These are phyloP conservation scores for Leptinotarsa undecemlineata DNA, from an alignment of 1,140 invertebrate species.

Conservation along the genomic window DNA sequence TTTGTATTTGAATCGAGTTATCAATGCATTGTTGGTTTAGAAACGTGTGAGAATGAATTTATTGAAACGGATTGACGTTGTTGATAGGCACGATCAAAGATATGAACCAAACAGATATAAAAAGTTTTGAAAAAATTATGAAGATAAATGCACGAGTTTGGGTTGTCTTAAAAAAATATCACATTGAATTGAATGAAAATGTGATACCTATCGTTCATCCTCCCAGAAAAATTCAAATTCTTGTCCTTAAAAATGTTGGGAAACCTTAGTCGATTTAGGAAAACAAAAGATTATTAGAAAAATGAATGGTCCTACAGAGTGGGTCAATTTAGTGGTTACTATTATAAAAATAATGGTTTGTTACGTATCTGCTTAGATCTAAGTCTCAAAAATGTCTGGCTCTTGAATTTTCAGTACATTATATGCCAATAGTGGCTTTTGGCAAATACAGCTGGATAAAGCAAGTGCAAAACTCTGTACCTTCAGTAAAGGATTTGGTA, in stretches of 20 bases:
- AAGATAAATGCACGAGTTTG: conserved; percentile 11
- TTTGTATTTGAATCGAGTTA: conserved; percentile 19
- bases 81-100: too few species aligned
- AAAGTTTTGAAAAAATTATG: conserved; percentile 3
- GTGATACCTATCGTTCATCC: conserved; percentile 43
- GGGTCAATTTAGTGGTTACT: conserved; percentile 43
- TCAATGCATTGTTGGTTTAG: not conserved
- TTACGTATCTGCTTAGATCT: conserved; percentile 57
- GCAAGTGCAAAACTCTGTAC: conserved; percentile 53
- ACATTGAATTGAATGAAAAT: conserved; percentile 29
- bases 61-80: not conserved
- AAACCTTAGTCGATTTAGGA: conserved; percentile 40
- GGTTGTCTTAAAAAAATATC: conserved; percentile 30
- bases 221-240: conserved; percentile 50
- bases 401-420: not conserved
- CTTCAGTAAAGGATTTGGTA: conserved; percentile 57
- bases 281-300: conserved; percentile 45
- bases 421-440: conserved; percentile 43
- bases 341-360: conserved; percentile 51
- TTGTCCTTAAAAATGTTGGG: conserved; percentile 46
- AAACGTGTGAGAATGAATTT: conserved; percentile 3
- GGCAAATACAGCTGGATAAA: conserved; percentile 54
- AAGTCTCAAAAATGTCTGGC: conserved; percentile 44
- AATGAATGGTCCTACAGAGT: not conserved
- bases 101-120: not conserved